Conservation (phyloP, 2,888 invertebrate genomes). For the Oxycera nigricornis region DNA sequence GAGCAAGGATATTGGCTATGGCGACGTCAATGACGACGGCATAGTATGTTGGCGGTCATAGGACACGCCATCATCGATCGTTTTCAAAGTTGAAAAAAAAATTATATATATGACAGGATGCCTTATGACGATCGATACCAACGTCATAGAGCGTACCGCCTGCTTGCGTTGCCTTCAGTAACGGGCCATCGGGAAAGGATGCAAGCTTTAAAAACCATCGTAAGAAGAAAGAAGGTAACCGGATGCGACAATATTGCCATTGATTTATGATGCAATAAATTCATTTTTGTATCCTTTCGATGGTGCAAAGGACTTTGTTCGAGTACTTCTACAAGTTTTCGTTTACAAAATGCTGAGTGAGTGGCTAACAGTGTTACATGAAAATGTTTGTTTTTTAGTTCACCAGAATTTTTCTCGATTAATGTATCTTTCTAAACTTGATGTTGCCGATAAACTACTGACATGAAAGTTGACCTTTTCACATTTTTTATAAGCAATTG, state of each 20-base stretch:
- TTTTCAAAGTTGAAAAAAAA: conserved; percentile 14
- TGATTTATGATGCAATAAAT: conserved; percentile 59
- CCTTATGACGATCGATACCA: conserved; percentile 21
- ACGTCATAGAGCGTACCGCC: not conserved
- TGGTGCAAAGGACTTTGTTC: conserved; percentile 23
- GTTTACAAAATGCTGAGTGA: conserved; percentile 3
- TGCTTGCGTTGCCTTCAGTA: conserved; percentile 4
- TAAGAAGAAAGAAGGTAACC: conserved; percentile 48
- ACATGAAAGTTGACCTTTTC: no score
- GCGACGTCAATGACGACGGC: not conserved
- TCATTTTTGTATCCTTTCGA: conserved; percentile 53
- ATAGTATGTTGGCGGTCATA: conserved; percentile 19
- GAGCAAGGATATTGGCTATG: conserved; percentile 24
- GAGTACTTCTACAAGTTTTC: not conserved
- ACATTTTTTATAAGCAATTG: no score
- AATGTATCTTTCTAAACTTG: no score
- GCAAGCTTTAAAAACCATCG: conserved; percentile 19
- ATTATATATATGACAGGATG: conserved; percentile 24
- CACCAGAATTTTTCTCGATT: no score
- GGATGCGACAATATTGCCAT: conserved; percentile 58
- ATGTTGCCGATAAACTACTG: no score
- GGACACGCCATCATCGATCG: conserved; percentile 39
- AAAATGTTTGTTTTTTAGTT: not conserved
- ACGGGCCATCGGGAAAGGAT: not conserved
- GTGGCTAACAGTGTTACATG: not conserved